These are phyloP conservation scores for Melieria omissa DNA, from an alignment of 2,888 invertebrate species.

Conservation along the genomic window DNA sequence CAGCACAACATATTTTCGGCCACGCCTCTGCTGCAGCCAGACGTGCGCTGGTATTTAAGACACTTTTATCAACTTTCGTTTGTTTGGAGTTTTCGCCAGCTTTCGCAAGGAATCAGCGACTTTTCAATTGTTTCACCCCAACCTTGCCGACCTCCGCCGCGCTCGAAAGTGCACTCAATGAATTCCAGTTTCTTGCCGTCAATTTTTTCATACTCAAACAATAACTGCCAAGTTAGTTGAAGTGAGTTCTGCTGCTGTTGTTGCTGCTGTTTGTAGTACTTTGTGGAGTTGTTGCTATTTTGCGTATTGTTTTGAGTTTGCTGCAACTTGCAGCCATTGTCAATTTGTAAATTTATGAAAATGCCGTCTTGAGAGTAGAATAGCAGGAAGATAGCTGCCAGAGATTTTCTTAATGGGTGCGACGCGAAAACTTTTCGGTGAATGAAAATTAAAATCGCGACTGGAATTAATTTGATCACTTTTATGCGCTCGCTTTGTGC, in stretches of 20 bases:
- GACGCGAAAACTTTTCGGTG: slow-evolving; percentile 6
- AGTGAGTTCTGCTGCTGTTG: not conserved
- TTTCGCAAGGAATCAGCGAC: slow-evolving; percentile 27
- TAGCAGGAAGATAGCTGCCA: not conserved
- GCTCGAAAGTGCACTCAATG: not conserved
- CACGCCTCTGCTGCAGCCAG: not conserved
- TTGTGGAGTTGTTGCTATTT: slow-evolving; percentile 8
- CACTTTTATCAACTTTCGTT: slow-evolving; percentile 16
- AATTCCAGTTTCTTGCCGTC: slow-evolving; percentile 5
- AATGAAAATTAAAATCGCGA: not conserved
- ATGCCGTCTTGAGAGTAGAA: slow-evolving; percentile 12
- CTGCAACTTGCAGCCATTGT: slow-evolving; percentile 46
- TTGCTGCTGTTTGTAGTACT: slow-evolving; percentile 22
- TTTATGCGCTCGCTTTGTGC: too few relatives aligned
- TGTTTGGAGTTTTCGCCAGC: not conserved
- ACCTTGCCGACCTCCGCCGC: not conserved
- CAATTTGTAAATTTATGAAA: slow-evolving; percentile 42
- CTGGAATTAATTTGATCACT: slow-evolving; percentile 3
- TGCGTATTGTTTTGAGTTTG: not conserved
- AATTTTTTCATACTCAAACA: too few relatives aligned
- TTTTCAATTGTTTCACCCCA: slow-evolving; percentile 43
- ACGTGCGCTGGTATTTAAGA: slow-evolving; percentile 1
- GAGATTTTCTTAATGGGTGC: slow-evolving; percentile 2
- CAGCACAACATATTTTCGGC: not conserved
- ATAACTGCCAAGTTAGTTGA: too few relatives aligned